Evolutionary conservation across 2,888 invertebrate genomes (phyloP).

Genomic region (Leucophora obtusa): DNA sequence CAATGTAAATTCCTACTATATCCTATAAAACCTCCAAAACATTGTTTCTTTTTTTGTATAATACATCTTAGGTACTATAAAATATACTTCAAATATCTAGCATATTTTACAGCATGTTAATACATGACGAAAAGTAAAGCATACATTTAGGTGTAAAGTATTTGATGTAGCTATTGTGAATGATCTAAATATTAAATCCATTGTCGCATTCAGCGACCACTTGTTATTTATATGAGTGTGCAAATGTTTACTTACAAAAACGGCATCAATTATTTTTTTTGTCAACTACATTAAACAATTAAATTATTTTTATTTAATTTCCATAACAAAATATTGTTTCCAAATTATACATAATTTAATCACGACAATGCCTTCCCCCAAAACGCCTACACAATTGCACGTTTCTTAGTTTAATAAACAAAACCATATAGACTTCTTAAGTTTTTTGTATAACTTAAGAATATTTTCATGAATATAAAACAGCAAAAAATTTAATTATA

Average conservation of each 20-base stretch:
- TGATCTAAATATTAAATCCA: neutral
- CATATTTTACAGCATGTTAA: neutral
- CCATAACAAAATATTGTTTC: conserved; percentile 8
- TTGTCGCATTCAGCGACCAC: neutral
- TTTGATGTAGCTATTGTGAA: neutral
- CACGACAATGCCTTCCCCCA: conserved; percentile 50
- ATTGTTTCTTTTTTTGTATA: no score
- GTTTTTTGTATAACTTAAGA: conserved; percentile 10
- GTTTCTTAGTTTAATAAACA: conserved; percentile 19
- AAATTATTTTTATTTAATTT: neutral
- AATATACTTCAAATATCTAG: neutral
- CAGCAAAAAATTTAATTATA: neutral
- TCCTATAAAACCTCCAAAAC: no score
- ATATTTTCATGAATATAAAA: neutral
- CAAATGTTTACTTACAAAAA: neutral
- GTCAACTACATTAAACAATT: neutral
- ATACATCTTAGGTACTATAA: no score
- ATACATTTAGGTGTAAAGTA: neutral
- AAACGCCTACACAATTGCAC: conserved; percentile 51
- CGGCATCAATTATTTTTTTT: no score
- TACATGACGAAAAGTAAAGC: neutral
- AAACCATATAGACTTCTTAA: conserved; percentile 9
- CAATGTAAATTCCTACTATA: no score
- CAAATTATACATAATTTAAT: conserved; percentile 48
- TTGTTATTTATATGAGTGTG: neutral